These are phyloP conservation scores for Bungarus multicinctus DNA, from an alignment of 2,113 vertebrate species.

Conservation along the genomic window DNA sequence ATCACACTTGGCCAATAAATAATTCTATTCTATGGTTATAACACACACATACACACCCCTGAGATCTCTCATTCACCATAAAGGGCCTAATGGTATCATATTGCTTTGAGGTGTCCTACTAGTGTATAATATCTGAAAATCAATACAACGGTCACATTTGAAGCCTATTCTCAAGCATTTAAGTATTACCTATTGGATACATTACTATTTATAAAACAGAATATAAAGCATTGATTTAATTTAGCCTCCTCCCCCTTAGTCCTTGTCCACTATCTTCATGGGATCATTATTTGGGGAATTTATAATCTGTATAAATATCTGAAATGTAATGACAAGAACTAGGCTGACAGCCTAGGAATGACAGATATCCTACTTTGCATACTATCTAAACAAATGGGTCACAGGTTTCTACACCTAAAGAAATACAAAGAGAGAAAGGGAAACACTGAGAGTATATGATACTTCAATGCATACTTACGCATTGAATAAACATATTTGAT, in stretches of 20 bases:
- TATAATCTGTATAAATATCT: slow-evolving; percentile 24
- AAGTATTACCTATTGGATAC: background rate
- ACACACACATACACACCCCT: background rate
- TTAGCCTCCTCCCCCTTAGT: background rate
- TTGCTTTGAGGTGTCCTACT: background rate
- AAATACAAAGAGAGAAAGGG: background rate
- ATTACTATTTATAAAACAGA: background rate
- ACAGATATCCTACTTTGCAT: background rate
- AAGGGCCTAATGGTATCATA: background rate
- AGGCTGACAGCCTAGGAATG: slow-evolving; percentile 16
- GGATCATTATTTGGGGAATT: background rate
- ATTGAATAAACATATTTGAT: background rate
- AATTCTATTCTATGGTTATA: too few species aligned
- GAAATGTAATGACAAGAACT: slow-evolving; percentile 8
- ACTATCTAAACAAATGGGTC: slow-evolving; percentile 17
- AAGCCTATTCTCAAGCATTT: background rate
- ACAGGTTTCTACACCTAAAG: background rate
- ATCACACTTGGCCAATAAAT: too few species aligned
- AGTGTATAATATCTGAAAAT: background rate
- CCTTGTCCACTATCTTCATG: rapidly evolving
- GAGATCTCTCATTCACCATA: background rate
- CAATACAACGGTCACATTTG: background rate
- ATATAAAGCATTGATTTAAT: background rate
- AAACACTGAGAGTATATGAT: background rate
- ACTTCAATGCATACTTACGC: background rate